Evolutionary conservation across 2,888 invertebrate genomes (phyloP), one percentile per base, ranked within the genome.

Genomic region (Selenia dentaria): DNA sequence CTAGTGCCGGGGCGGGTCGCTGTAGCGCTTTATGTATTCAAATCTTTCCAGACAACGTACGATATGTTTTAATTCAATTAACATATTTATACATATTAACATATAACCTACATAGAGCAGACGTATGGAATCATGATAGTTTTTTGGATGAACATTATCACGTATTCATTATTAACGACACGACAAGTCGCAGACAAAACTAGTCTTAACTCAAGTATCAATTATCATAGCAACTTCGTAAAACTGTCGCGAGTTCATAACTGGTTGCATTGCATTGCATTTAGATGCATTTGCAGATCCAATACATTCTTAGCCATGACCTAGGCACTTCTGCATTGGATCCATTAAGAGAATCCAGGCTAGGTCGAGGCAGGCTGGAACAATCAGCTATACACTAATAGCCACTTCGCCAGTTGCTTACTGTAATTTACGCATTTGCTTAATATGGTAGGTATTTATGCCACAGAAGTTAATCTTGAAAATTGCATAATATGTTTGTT

Each of bases 311-410:
- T 32, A 6, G 5, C 38, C 29, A 12, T 37, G 36, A 18, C 36
- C 36, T 35, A 12, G 9, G 20, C 11, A 13, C 8, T 22, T 8
- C 8, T 8, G 22, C 8, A 22, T 22, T 22, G 22, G 8, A 4
- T 18, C 5, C 22, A 22, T 22, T 22, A 8, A 22, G 9, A 25
- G 16, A 27, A 36, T 43, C 22, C 14, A 36, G 42, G 34, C 13
- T 41, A 41, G 22, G 29, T 26, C 43, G 43, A 39, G 38, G 34
- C 10, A 25, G 11, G 6, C 29, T 35, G 8, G 11, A 2, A 13
- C 16, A 16, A 16, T 3, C 16, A 16, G 4, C 16, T 16, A 3
- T 16, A 16, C 16, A 4, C 16, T 16, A 16, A 16, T 16, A 4
- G 16, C 16, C 4, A 16, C 3, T 16, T 16, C 3, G 16, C 16